Evolutionary conservation across 2,888 invertebrate genomes (phyloP).

Genomic region (Drosophila hamatofila): DNA sequence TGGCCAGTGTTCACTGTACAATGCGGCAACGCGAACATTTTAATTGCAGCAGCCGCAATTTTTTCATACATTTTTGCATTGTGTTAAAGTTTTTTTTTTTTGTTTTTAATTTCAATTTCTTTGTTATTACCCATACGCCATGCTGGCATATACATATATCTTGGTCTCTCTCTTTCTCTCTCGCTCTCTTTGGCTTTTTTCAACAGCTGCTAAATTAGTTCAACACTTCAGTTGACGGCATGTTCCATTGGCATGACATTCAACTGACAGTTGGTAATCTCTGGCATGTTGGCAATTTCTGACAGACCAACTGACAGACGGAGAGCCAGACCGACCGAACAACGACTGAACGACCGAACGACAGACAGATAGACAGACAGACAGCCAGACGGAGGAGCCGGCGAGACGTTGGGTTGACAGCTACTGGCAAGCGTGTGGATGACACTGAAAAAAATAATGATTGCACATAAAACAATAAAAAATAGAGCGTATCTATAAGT

Average conservation of each 20-base stretch:
- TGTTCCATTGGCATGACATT: conserved; percentile 84
- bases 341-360: neutral
- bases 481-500: neutral
- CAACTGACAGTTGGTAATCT: conserved; percentile 85
- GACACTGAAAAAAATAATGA: conserved; percentile 41
- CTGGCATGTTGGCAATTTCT: conserved; percentile 84
- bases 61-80: conserved; percentile 55
- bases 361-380: conserved; percentile 6
- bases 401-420: conserved; percentile 42
- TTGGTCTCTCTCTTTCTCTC: conserved; percentile 14
- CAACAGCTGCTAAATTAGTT: conserved; percentile 85
- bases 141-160: conserved; percentile 29
- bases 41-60: conserved; percentile 71
- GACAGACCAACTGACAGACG: conserved; percentile 69
- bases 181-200: conserved; percentile 62
- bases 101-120: conserved; percentile 50
- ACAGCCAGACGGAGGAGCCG: conserved; percentile 11
- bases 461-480: neutral
- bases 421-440: conserved; percentile 35
- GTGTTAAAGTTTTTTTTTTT: conserved; percentile 52
- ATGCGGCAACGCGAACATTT: conserved; percentile 64
- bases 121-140: conserved; percentile 73
- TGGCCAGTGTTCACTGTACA: conserved; percentile 42
- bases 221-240: conserved; percentile 85
- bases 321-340: conserved; percentile 23